A percentile compares a stretch with the other conserved stretches of the same genome.
Conservation (phyloP, 2,113 vertebrate species). For the Pristiophorus japonicus region DNA sequence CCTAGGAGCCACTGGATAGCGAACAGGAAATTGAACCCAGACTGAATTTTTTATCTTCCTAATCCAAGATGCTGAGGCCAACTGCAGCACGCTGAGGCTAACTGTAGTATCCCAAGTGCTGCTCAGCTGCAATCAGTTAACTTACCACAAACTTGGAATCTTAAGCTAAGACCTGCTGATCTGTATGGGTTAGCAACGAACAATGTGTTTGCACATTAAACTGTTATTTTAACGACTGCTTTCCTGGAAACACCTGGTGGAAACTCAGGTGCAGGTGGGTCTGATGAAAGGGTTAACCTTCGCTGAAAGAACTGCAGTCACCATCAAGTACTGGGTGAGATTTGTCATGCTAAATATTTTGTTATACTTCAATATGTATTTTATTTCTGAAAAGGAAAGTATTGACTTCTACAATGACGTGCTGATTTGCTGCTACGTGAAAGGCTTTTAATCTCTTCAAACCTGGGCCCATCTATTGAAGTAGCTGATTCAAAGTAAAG, state of each 20-base stretch:
- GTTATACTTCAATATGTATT: background rate
- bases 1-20: background rate
- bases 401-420: background rate
- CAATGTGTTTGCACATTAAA: too few species aligned
- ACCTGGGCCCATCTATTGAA: background rate
- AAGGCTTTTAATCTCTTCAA: slow-evolving; percentile 13
- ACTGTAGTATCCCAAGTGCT: background rate
- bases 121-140: background rate
- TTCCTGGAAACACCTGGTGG: background rate
- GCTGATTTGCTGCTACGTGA: background rate
- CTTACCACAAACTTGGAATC: background rate
- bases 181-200: background rate
- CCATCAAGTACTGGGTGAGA: background rate
- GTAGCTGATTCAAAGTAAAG: background rate
- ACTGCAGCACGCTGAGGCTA: background rate
- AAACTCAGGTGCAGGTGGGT: background rate
- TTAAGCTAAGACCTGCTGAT: background rate
- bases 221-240: background rate
- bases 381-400: background rate
- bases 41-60: background rate
- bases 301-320: background rate
- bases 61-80: background rate
- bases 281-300: background rate
- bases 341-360: background rate
- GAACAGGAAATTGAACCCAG: background rate